Percentiles rank a stretch among this genome's conserved stretches.
phyloP scores from a whole-genome alignment of 2,888 invertebrate genomes.

The Drosophila heteroneura region DNA sequence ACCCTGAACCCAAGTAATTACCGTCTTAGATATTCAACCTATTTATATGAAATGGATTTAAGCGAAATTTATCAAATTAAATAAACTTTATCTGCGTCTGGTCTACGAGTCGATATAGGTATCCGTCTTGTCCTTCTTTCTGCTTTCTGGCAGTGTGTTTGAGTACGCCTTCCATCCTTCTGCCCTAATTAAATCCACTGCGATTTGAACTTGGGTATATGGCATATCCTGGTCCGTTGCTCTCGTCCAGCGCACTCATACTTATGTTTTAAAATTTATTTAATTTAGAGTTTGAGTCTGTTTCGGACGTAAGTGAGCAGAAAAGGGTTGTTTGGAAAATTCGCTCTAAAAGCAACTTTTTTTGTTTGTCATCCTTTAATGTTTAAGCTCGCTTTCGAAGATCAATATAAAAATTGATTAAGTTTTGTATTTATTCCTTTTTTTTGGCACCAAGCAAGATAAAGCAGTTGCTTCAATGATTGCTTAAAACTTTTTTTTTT shows the following conservation, averaged over 20 bases:
- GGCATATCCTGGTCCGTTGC: neutral
- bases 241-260: neutral
- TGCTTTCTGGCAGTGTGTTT: neutral
- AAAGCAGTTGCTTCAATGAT: neutral
- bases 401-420: neutral
- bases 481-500: neutral
- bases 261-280: neutral
- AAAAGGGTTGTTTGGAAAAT: neutral
- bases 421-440: too few relatives aligned
- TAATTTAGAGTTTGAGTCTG: neutral
- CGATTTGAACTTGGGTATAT: neutral
- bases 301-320: neutral
- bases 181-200: neutral
- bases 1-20: neutral
- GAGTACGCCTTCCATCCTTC: neutral
- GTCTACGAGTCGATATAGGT: neutral
- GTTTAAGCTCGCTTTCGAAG: neutral
- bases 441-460: neutral
- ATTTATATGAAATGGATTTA: neutral
- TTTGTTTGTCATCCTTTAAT: neutral
- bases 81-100: neutral
- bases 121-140: neutral
- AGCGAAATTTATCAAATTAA: neutral
- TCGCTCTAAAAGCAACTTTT: neutral
- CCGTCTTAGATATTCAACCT: neutral